A percentile compares a stretch with the other conserved stretches of the same genome.
phyloP scores from a whole-genome alignment of 2,888 invertebrate species.

The Standfussiana lucernea region DNA sequence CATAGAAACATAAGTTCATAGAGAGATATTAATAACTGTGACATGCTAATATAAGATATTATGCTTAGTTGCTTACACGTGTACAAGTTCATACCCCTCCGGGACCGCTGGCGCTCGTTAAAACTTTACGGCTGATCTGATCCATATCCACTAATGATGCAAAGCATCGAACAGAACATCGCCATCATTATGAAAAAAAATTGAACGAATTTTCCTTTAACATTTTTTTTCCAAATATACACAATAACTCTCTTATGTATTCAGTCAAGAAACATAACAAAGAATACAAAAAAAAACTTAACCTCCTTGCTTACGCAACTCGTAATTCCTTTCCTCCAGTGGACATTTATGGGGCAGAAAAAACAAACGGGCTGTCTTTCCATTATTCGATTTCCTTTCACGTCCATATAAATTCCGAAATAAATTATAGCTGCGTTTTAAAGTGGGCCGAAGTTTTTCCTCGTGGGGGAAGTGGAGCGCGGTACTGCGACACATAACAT shows the following conservation, averaged over 20 bases:
- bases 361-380: slow-evolving; percentile 55
- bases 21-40: slow-evolving; percentile 17
- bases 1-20: slow-evolving; percentile 15
- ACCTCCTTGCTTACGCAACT: slow-evolving; percentile 32
- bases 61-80: not conserved
- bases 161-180: slow-evolving; percentile 33
- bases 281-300: slow-evolving; percentile 16
- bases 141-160: slow-evolving; percentile 59
- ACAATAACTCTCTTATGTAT: slow-evolving; percentile 1
- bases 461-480: slow-evolving; percentile 16
- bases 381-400: slow-evolving; percentile 62
- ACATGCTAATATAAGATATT: slow-evolving; percentile 14
- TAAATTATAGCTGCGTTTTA: slow-evolving; percentile 56
- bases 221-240: not conserved
- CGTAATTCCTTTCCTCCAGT: slow-evolving; percentile 45
- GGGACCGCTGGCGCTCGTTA: slow-evolving; percentile 62
- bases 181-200: slow-evolving; percentile 33
- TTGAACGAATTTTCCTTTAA: slow-evolving; percentile 4
- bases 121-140: slow-evolving; percentile 61
- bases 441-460: slow-evolving; percentile 48
- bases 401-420: slow-evolving; percentile 52
- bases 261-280: not conserved
- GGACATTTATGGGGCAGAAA: slow-evolving; percentile 54
- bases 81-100: slow-evolving; percentile 5
- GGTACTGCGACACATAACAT: slow-evolving; percentile 28